Evolutionary conservation across 2,797 vertebrate genomes (phyloP), one percentile per base, ranked within the genome.

Genomic region (Acanthopagrus latus): DNA sequence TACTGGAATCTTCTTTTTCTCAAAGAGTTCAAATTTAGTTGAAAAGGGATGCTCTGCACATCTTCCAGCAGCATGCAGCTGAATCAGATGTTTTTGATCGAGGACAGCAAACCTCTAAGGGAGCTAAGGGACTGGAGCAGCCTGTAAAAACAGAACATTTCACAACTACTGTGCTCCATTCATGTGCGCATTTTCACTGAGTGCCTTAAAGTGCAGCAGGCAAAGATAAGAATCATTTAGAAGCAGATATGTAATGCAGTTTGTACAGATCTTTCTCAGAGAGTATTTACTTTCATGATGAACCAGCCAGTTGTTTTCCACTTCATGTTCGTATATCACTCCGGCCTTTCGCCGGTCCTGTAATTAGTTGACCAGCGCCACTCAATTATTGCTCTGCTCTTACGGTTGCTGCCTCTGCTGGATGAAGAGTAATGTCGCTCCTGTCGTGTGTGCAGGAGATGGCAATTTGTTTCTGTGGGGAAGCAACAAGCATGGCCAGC

Each of bases 401-500:
- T 73, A 81, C 46, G 66, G 68, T 43, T 75, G 52, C 29, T 85
- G 70, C 51, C 47, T 71, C 58, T 64, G 59, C 56, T 71, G 51
- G 62, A 76, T 77, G 67, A 74, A 70, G 59, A 79, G 13, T 85
- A 77, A 68, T 60, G 55, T 48, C 63, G 1, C 57, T 76, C 1
- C 38, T 85, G 56, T 82, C 33, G 0, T 83, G 41, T 82, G 20
- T 87, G 20, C 76, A 96, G 98, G 86, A 85, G 89, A 93, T 41
- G 97, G 97, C 62, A 89, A 96, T 71, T 66, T 99, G 60, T 97
- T 96, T 76, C 91, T 97, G 64, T 99, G 98, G 98, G 98, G 98
- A 74, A 95, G 95, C 88, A 99, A 98, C 94, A 98, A 97, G 71
- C 95, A 97, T 0, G 93, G 96, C 60, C 97, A 98, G 88, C 93